Evolutionary conservation across 2,888 invertebrate genomes (phyloP).

Genomic region (Sarcophaga rosellei): DNA sequence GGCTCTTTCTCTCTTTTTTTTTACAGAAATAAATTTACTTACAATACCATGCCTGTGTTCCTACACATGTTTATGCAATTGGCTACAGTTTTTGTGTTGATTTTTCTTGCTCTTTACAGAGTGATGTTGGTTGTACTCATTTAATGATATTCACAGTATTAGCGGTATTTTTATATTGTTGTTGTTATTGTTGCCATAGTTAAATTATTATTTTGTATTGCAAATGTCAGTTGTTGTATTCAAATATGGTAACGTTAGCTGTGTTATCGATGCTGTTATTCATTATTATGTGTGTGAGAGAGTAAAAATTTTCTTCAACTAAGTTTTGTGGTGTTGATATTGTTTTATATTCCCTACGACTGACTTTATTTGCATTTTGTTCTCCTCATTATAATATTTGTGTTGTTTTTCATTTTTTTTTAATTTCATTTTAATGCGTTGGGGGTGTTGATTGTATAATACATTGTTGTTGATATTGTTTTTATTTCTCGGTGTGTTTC

Average conservation of each 20-base stretch:
- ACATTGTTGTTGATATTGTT: slow-evolving; percentile 36
- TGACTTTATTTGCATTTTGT: slow-evolving; percentile 32
- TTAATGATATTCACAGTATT: not conserved
- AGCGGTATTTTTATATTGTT: slow-evolving; percentile 2
- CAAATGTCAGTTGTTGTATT: slow-evolving; percentile 33
- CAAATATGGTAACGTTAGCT: not conserved
- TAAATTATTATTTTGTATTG: slow-evolving; percentile 60
- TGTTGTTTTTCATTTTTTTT: not conserved
- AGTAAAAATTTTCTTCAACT: not conserved
- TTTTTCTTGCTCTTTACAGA: slow-evolving; percentile 3
- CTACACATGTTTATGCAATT: slow-evolving; percentile 18
- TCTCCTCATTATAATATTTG: not conserved
- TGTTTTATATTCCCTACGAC: not conserved
- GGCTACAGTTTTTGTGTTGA: slow-evolving; percentile 21
- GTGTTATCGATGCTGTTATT: slow-evolving; percentile 20
- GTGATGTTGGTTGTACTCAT: slow-evolving; percentile 18
- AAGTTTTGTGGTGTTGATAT: slow-evolving; percentile 4
- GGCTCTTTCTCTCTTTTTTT: slow-evolving; percentile 30
- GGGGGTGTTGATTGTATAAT: slow-evolving; percentile 57
- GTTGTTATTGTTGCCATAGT: slow-evolving; percentile 53
- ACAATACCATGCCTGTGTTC: not conserved
- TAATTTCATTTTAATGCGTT: slow-evolving; percentile 47
- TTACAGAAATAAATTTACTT: slow-evolving; percentile 32
- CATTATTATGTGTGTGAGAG: not conserved
- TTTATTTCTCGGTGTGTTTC: slow-evolving; percentile 1